Evolutionary conservation across 2,888 invertebrate genomes (phyloP).

Genomic region (Sphinx pinastri): DNA sequence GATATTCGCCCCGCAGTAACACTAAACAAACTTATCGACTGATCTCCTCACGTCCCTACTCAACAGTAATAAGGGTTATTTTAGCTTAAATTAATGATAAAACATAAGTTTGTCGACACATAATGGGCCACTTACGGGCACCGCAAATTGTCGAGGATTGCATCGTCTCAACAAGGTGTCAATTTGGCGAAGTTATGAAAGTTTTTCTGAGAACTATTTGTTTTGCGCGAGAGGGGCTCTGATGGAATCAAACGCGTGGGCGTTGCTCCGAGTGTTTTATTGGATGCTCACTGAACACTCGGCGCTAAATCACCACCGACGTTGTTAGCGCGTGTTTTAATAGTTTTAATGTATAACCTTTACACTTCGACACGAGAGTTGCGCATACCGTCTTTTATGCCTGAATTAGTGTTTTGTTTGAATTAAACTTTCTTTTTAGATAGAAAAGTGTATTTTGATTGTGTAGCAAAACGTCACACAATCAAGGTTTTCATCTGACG

Average conservation of each 20-base stretch:
- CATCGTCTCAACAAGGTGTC: slow-evolving; percentile 80
- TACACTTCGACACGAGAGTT: slow-evolving; percentile 2
- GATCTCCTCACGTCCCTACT: slow-evolving; percentile 36
- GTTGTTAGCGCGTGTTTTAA: slow-evolving; percentile 21
- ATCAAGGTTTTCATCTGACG: too few relatives aligned
- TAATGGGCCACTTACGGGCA: slow-evolving; percentile 81
- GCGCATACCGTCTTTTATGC: background rate
- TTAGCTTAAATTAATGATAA: slow-evolving; percentile 32
- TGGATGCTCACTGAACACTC: slow-evolving; percentile 45
- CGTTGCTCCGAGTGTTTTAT: slow-evolving; percentile 68
- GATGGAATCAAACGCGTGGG: slow-evolving; percentile 62
- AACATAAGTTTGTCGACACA: slow-evolving; percentile 57
- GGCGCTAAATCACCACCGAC: slow-evolving; percentile 18
- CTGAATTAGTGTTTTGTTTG: background rate
- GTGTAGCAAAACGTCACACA: too few relatives aligned
- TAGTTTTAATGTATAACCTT: slow-evolving; percentile 19
- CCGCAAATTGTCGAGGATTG: slow-evolving; percentile 80
- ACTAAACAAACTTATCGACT: slow-evolving; percentile 47
- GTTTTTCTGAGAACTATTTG: slow-evolving; percentile 81
- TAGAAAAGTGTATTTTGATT: background rate
- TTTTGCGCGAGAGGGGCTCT: slow-evolving; percentile 65
- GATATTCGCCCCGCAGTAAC: slow-evolving; percentile 69
- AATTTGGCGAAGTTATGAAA: slow-evolving; percentile 83
- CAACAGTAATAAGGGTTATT: slow-evolving; percentile 31
- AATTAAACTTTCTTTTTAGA: background rate